A percentile compares a stretch with the other conserved stretches of the same genome.
These are phyloP conservation scores for Pentalonia nigronervosa DNA, from an alignment of 1,140 invertebrate species.

Conservation along the genomic window DNA sequence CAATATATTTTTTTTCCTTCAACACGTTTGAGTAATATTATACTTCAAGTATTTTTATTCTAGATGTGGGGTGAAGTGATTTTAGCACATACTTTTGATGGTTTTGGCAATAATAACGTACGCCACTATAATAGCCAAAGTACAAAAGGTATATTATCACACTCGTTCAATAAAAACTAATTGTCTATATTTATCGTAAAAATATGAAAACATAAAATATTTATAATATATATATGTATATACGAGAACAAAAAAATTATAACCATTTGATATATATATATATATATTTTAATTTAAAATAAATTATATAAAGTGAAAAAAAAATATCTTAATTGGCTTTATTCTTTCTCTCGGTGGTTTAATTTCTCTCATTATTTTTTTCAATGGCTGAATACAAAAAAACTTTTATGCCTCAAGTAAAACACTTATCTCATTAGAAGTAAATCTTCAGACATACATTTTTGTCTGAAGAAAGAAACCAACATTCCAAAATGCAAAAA, in stretches of 20 bases:
- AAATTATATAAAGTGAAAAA: neutral
- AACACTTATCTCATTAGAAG: slow-evolving; percentile 22
- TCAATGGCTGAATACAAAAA: no score
- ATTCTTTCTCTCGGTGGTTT: neutral
- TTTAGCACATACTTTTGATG: neutral
- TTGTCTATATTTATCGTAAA: neutral
- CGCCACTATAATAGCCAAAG: neutral
- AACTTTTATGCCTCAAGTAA: neutral
- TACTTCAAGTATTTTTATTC: neutral
- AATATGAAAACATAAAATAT: neutral
- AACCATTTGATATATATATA: neutral
- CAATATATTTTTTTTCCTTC: no score
- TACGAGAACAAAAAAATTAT: neutral
- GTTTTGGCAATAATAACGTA: neutral
- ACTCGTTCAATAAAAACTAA: neutral
- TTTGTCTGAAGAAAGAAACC: neutral
- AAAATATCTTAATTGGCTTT: slow-evolving; percentile 20
- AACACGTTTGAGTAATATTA: no score
- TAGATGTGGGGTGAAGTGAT: neutral
- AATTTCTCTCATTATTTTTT: slow-evolving; percentile 12
- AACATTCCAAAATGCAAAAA: neutral
- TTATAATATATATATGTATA: neutral
- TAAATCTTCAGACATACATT: neutral
- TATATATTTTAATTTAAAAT: neutral
- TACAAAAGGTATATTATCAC: no score